phyloP scores from a whole-genome alignment of 2,888 invertebrate species.

The Zygogramma bicolorata region DNA sequence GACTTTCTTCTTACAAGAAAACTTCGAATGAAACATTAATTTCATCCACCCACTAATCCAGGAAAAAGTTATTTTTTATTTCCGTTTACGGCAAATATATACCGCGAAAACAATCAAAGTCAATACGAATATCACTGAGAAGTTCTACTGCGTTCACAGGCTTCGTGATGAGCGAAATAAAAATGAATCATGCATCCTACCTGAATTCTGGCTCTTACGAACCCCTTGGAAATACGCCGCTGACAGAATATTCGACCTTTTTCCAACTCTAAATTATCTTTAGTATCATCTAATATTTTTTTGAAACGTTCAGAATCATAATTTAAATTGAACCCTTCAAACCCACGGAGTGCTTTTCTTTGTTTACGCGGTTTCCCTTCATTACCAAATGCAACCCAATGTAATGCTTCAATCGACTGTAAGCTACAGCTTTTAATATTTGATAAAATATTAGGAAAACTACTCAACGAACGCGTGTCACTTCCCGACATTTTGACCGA shows the following conservation, averaged over 20 bases:
- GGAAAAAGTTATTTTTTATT: neutral
- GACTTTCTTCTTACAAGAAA: neutral
- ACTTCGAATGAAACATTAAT: neutral
- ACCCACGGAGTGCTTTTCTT: conserved; percentile 22
- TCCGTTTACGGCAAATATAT: neutral
- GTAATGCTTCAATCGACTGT: conserved; percentile 20
- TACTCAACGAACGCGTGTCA: neutral
- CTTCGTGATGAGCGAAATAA: neutral
- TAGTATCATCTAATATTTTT: conserved; percentile 21
- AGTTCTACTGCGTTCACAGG: neutral
- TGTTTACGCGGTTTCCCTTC: conserved; percentile 15
- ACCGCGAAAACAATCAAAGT: neutral
- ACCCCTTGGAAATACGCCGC: neutral
- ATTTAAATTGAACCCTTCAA: conserved; percentile 31
- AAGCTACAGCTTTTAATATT: conserved; percentile 15
- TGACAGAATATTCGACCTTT: neutral
- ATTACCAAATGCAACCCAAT: conserved; percentile 19
- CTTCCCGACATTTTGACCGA: neutral
- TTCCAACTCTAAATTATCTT: neutral
- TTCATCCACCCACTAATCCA: no score
- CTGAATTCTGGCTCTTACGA: neutral
- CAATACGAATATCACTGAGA: neutral
- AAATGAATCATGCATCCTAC: neutral
- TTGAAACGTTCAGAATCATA: conserved; percentile 22
- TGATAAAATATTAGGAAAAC: conserved; percentile 11